Evolutionary conservation across 1,140 invertebrate genomes (phyloP).

Genomic region (Euwallacea similis): DNA sequence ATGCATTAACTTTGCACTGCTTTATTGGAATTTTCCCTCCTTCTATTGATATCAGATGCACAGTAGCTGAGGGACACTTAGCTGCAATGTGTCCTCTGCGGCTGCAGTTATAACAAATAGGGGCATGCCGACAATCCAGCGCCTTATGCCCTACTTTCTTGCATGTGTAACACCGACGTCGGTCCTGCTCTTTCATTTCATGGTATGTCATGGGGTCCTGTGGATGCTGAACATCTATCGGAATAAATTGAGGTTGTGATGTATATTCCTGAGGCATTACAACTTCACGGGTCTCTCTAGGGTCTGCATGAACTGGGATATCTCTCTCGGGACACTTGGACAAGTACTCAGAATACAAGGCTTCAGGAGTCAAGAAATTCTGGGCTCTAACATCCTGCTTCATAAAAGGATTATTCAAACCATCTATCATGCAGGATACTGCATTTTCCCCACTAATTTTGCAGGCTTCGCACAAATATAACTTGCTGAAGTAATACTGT

Average conservation of each 20-base stretch:
- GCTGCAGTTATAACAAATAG: conserved; percentile 38
- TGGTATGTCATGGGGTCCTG: not conserved
- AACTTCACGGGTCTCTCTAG: conserved; percentile 12
- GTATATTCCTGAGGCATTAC: not conserved
- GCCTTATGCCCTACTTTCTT: conserved; percentile 38
- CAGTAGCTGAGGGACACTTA: conserved; percentile 18
- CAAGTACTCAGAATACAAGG: conserved; percentile 41
- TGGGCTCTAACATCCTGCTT: conserved; percentile 39
- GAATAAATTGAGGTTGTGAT: not conserved
- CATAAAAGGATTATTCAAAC: conserved; percentile 41
- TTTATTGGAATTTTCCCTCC: conserved; percentile 6
- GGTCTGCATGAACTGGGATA: conserved; percentile 12
- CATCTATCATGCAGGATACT: conserved; percentile 45
- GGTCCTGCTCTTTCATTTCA: not conserved
- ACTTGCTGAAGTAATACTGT: conserved; percentile 43
- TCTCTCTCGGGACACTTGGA: conserved; percentile 37
- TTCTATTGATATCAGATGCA: not conserved
- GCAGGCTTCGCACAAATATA: conserved; percentile 44
- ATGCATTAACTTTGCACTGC: conserved; percentile 23
- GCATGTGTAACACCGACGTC: conserved; percentile 37
- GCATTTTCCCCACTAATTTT: conserved; percentile 44
- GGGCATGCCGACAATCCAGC: conserved; percentile 37
- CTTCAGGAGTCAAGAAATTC: conserved; percentile 42
- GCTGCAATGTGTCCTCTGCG: conserved; percentile 36
- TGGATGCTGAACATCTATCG: not conserved